Evolutionary conservation across 1,140 invertebrate genomes (phyloP), one percentile per base, ranked within the genome.

Genomic region (Bombus difficillimus): DNA sequence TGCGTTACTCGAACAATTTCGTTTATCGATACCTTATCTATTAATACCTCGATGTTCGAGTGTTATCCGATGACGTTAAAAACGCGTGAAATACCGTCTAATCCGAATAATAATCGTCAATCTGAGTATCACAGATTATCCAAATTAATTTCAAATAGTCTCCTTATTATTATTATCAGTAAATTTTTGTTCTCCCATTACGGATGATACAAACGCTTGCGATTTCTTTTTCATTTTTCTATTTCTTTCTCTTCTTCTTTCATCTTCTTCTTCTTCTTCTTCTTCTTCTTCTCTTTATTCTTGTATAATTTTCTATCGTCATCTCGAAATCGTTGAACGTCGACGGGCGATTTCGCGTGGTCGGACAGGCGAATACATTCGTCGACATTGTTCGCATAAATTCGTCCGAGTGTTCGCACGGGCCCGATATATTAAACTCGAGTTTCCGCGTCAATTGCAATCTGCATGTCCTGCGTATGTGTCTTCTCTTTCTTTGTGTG

Each of bases 361-460:
- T 64, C 22, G 22, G 32, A 41, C 64, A 39, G 39, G 47, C 82
- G 75, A 59, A 72, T 59, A 47, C 83, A 41, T 74, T 85, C 57
- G 79, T 88, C 85, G 59, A 77, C 66, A 68, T 64, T 53, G 32
- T 71, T 72, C 73, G 39, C 53, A 32, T 66, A 25, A 83, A 81
- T 85, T 85, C 59, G 59, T 85, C 69, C 53, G 83, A 88, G 68
- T 79, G 72, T 90, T 90, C 89, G 89, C 89, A 90, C 89, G 89
- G 88, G 89, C 89, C 89, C 78, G 79, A 81, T 76, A 12, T 32
- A 47, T 74, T 76, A 32, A 84, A 64, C 77, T 90, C 77, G 82
- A 84, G 32, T 66, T 80, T 86, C 68, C 85, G 85, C 85, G 68
- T 86, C 80, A 78, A 47, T 77, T 41, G 43, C 74, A n/a, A 76